A percentile compares a stretch with the other conserved stretches of the same genome.
Evolutionary conservation across 2,113 vertebrate species (phyloP).

Genomic region (Perognathus longimembris): DNA sequence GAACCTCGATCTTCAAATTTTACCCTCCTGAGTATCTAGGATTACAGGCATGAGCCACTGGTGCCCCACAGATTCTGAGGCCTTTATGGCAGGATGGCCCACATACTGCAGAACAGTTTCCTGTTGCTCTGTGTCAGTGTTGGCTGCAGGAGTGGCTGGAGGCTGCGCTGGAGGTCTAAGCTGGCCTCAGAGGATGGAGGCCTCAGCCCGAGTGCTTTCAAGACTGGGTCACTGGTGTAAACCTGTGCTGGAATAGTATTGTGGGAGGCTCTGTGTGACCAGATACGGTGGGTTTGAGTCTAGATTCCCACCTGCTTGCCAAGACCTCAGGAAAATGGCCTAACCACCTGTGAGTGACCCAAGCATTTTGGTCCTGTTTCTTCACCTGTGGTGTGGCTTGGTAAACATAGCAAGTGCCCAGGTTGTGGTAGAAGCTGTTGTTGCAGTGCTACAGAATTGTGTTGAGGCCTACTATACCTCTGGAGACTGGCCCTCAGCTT

Average conservation of each 20-base stretch:
- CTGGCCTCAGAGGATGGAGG: not conserved
- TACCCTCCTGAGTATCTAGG: too few relatives aligned
- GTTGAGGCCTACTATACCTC: not conserved
- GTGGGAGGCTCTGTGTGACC: not conserved
- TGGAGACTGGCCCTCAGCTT: not conserved
- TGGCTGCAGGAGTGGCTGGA: not conserved
- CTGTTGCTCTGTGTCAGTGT: not conserved
- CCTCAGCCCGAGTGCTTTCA: not conserved
- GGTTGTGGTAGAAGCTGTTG: not conserved
- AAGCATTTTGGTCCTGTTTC: not conserved
- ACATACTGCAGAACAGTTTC: not conserved
- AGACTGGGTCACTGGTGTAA: not conserved
- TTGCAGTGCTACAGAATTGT: not conserved
- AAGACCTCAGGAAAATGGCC: slow-evolving; percentile 25
- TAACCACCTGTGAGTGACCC: not conserved
- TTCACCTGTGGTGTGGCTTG: not conserved
- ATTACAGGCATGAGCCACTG: too few relatives aligned
- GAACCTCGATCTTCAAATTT: too few relatives aligned
- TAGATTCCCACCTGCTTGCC: not conserved
- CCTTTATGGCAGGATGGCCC: not conserved
- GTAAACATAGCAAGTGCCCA: not conserved
- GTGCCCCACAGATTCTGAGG: slow-evolving; percentile 29
- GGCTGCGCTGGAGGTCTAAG: slow-evolving; percentile 17
- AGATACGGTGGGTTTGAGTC: not conserved
- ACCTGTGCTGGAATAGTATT: not conserved